Evolutionary conservation across 2,888 invertebrate species (phyloP).

Genomic region (Lacanobia oleracea): DNA sequence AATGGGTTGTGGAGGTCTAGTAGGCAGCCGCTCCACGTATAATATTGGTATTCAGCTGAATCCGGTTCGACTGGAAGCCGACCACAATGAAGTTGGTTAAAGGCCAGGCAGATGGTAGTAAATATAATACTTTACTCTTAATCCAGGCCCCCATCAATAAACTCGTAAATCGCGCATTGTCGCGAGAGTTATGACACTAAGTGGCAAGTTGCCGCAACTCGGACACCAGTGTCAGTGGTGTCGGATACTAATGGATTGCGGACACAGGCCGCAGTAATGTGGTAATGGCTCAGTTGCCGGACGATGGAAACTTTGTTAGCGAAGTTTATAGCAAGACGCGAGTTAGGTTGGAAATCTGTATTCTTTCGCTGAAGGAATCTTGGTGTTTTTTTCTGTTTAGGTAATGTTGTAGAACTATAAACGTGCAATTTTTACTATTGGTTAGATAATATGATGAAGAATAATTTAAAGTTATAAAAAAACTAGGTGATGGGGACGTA

Average conservation of each 20-base stretch:
- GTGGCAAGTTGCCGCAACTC: constrained; percentile 48
- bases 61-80: too few species aligned
- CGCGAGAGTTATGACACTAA: constrained; percentile 39
- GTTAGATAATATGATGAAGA: too few species aligned
- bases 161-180: constrained; percentile 27
- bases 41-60: too few species aligned
- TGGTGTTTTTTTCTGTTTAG: not conserved
- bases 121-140: not conserved
- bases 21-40: too few species aligned
- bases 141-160: constrained; percentile 5
- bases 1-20: too few species aligned
- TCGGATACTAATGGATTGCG: constrained; percentile 49
- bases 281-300: constrained; percentile 42
- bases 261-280: constrained; percentile 33
- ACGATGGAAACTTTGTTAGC: constrained; percentile 27
- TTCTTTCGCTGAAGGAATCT: not conserved
- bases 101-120: too few species aligned
- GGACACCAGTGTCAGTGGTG: constrained; percentile 41
- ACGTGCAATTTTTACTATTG: too few species aligned
- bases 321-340: constrained; percentile 4
- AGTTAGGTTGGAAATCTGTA: not conserved
- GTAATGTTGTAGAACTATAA: too few species aligned
- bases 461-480: too few species aligned
- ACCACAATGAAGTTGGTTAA: too few species aligned
- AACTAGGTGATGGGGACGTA: too few species aligned